Base-by-base conservation (phyloP, 2,113 vertebrate genomes). In the Lathamus discolor region DNA sequence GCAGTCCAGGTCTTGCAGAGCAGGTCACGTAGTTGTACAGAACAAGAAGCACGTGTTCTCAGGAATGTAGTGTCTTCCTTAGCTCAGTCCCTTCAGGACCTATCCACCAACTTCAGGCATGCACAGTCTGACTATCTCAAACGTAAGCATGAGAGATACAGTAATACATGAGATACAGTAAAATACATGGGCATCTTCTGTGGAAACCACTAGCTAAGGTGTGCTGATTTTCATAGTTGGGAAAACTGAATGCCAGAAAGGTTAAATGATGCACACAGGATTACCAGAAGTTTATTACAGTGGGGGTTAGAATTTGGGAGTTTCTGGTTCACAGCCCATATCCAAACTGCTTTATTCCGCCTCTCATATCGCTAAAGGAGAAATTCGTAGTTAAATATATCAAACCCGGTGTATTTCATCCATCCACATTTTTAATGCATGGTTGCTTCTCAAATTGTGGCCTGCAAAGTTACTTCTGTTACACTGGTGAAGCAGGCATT, bases 41-140 rank as follows among this genome's bases (percentile, higher is more conserved):
- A 99, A 83, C 99, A 99, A 97, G 99, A 99, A 95, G 99, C 98
- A 82, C 98, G 98, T 62, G 98, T 99, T 41, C 97, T 99, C 69
- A 98, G 98, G 67, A 99, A 99, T 17, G 99, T 99, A 88, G 98
- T 99, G 70, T 98, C 98, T 70, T 99, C 99, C n/a, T 95, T 99
- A 96, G 99, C 99, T 5, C 99, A 99, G 92, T 98, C 98, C 80
- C 98, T 99, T 86, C 99, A 99, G 98, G 99, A 99, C 18, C 98
- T 99, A 12, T 99, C 99, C 90, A 98, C 95, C 95, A 98, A 97
- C 97, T 99, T 99, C 94, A 98, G 99, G 94, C 98, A 98, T 68
- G 98, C 99, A 25, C 99, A 99, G 98, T 99, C 99, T 37, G 97
- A 98, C 98, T 99, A 99, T 98, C 98, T 99, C 91, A 99, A 99